Conservation (phyloP, 35 echinoderm and acorn worm genomes). For the Diadema setosum region DNA sequence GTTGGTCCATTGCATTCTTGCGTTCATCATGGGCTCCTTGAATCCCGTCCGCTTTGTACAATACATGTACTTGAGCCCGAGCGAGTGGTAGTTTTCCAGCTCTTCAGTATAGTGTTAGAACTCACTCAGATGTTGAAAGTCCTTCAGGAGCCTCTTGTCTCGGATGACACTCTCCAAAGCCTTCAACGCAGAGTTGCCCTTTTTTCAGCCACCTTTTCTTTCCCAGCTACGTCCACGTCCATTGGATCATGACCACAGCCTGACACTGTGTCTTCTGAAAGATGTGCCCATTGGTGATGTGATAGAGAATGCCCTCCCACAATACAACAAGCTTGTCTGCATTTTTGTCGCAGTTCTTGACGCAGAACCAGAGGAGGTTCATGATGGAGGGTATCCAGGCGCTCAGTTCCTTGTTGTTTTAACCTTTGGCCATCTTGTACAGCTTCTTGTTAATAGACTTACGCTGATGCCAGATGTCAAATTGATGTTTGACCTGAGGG, state of each 20-base stretch:
- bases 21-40: neutral
- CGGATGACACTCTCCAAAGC: neutral
- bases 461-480: slow-evolving; percentile 35
- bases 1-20: neutral
- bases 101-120: neutral
- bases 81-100: neutral
- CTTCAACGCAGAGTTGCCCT: neutral
- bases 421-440: neutral
- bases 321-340: neutral
- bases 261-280: neutral
- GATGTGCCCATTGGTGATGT: neutral
- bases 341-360: neutral
- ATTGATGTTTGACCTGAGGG: slow-evolving; percentile 14
- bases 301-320: neutral
- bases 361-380: slow-evolving; percentile 47
- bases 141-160: neutral
- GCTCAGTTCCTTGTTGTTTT: slow-evolving; percentile 20
- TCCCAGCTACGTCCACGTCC: neutral
- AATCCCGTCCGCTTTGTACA: neutral
- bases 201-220: neutral
- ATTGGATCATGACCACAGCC: neutral
- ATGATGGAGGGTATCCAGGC: slow-evolving; percentile 23
- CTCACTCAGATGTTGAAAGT: neutral
- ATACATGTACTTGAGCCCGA: neutral
- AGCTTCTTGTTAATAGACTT: slow-evolving; percentile 9